Conservation (phyloP, 2,888 invertebrate genomes). For the Nudaria mundana region DNA sequence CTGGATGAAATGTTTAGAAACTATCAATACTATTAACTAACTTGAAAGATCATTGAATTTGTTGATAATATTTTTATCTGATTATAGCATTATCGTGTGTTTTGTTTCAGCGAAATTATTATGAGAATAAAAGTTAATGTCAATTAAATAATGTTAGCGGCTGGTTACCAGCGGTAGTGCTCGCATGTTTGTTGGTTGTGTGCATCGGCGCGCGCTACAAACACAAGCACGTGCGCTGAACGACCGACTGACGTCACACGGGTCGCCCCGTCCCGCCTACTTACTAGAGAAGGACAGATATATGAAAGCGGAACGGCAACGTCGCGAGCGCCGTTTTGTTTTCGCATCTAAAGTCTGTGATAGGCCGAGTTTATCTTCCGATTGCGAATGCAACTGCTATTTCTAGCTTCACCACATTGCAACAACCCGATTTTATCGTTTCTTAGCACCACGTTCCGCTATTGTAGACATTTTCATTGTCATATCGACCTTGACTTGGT, state of each 20-base stretch:
- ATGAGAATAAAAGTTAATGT: constrained; percentile 52
- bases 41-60: too few species aligned
- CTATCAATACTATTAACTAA: too few species aligned
- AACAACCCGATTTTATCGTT: constrained; percentile 52
- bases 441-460: constrained; percentile 40
- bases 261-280: constrained; percentile 65
- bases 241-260: constrained; percentile 64
- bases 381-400: constrained; percentile 74
- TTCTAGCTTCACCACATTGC: constrained; percentile 59
- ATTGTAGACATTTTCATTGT: constrained; percentile 51
- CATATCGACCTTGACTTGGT: constrained; percentile 51
- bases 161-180: constrained; percentile 34
- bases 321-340: constrained; percentile 70
- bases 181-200: constrained; percentile 67
- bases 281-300: constrained; percentile 49
- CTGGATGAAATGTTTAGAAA: constrained; percentile 69
- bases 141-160: constrained; percentile 49
- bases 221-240: constrained; percentile 76
- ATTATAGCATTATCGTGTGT: too few species aligned
- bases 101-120: too few species aligned
- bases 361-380: constrained; percentile 75
- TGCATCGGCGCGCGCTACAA: constrained; percentile 67
- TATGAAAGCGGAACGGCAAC: constrained; percentile 57
- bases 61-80: too few species aligned
- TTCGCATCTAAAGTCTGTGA: constrained; percentile 67